These are phyloP conservation scores for Oreochromis mossambicus DNA, from an alignment of 2,797 vertebrate genomes.

Conservation along the genomic window DNA sequence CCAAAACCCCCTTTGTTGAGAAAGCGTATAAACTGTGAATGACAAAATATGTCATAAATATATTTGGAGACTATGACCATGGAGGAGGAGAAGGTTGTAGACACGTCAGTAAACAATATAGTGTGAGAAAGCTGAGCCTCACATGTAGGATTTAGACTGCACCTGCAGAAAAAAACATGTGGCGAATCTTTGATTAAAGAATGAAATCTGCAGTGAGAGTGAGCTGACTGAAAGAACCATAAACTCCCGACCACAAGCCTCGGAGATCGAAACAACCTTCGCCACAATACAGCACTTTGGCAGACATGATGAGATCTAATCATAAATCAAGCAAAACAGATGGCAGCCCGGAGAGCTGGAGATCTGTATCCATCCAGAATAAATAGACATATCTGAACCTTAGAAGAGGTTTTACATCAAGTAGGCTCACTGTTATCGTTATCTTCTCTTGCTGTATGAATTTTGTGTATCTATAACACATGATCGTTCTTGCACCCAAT, in stretches of 20 bases:
- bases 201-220: neutral
- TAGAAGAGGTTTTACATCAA: slow-evolving; percentile 1
- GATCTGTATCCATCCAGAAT: slow-evolving; percentile 4
- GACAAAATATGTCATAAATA: neutral
- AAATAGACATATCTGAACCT: slow-evolving; percentile 45
- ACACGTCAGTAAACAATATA: neutral
- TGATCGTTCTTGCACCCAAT: neutral
- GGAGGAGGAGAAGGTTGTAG: neutral
- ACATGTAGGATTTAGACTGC: neutral
- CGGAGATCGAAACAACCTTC: neutral
- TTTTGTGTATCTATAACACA: neutral
- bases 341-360: neutral
- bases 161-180: neutral
- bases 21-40: neutral
- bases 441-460: slow-evolving; percentile 16
- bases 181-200: neutral
- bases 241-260: slow-evolving; percentile 18
- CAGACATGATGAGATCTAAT: slow-evolving; percentile 13
- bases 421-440: neutral
- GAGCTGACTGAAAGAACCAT: slow-evolving; percentile 4
- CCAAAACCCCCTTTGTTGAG: rapidly evolving
- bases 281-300: neutral
- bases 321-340: slow-evolving; percentile 44
- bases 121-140: neutral
- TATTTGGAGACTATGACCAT: neutral